Percentiles rank a stretch among this genome's conserved stretches.
Conservation (phyloP, 2,888 invertebrate species). For the Bimastos eiseni region DNA sequence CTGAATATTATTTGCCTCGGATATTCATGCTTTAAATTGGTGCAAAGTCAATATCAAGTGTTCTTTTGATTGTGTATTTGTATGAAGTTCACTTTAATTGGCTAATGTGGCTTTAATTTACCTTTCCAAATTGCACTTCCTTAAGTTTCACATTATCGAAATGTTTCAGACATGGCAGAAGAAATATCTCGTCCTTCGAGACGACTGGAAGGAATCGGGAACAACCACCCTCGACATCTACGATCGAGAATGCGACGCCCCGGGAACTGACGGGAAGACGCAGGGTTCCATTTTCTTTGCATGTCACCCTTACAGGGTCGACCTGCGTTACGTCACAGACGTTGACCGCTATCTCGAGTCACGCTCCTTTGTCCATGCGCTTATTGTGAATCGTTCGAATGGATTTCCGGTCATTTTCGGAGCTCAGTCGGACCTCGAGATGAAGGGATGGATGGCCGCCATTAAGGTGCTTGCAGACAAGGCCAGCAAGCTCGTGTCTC, state of each 20-base stretch:
- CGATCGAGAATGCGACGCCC: slow-evolving; percentile 21
- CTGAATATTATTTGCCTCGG: neutral
- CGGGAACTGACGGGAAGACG: neutral
- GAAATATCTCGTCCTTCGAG: slow-evolving; percentile 31
- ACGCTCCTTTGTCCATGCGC: slow-evolving; percentile 29
- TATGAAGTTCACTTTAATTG: neutral
- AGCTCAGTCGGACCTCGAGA: slow-evolving; percentile 25
- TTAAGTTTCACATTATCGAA: neutral
- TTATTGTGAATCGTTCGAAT: slow-evolving; percentile 27
- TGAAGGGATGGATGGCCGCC: slow-evolving; percentile 27
- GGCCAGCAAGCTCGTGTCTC: neutral
- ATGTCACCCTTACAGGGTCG: neutral
- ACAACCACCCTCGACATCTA: slow-evolving; percentile 33
- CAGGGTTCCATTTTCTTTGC: neutral
- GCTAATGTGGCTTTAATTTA: neutral
- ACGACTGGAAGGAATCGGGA: slow-evolving; percentile 15
- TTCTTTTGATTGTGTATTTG: neutral
- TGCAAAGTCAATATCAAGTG: neutral
- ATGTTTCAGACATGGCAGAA: slow-evolving; percentile 35
- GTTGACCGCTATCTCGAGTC: slow-evolving; percentile 29
- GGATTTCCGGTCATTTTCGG: slow-evolving; percentile 26
- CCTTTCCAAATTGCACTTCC: neutral
- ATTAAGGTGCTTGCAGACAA: slow-evolving; percentile 2
- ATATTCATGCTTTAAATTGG: neutral
- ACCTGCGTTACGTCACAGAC: slow-evolving; percentile 25